Conservation (phyloP, 2,113 vertebrate genomes). For the Sula dactylatra region DNA sequence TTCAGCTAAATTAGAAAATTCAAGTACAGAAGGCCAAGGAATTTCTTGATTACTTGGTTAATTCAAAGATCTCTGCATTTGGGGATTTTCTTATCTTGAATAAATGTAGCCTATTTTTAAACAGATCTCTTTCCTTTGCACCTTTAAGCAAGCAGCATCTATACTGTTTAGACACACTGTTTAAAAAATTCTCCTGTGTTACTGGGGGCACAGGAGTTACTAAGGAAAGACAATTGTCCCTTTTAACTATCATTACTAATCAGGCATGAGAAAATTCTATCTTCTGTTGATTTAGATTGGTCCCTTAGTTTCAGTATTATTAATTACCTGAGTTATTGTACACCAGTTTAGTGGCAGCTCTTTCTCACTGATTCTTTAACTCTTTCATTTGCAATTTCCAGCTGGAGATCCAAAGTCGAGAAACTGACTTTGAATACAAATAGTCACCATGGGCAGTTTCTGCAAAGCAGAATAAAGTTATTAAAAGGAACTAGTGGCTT, state of each 20-base stretch:
- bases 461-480: neutral
- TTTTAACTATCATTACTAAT: slow-evolving; percentile 49
- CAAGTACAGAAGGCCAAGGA: neutral
- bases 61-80: neutral
- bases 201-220: neutral
- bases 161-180: neutral
- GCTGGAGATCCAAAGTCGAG: neutral
- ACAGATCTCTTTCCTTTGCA: neutral
- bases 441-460: neutral
- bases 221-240: slow-evolving; percentile 18
- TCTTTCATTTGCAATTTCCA: slow-evolving; percentile 23
- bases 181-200: neutral
- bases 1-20: neutral
- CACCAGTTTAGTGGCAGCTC: neutral
- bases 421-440: neutral
- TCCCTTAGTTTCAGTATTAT: slow-evolving; percentile 62
- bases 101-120: neutral
- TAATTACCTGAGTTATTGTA: slow-evolving; percentile 64
- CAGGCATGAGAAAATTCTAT: slow-evolving; percentile 30
- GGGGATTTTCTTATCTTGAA: neutral
- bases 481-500: neutral
- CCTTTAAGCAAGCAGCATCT: neutral
- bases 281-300: slow-evolving; percentile 55
- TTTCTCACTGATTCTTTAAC: slow-evolving; percentile 49
- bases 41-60: neutral